Percentiles rank a stretch among this genome's conserved stretches.
phyloP scores from a whole-genome alignment of 2,113 vertebrate species.

The Brachirus orientalis region DNA sequence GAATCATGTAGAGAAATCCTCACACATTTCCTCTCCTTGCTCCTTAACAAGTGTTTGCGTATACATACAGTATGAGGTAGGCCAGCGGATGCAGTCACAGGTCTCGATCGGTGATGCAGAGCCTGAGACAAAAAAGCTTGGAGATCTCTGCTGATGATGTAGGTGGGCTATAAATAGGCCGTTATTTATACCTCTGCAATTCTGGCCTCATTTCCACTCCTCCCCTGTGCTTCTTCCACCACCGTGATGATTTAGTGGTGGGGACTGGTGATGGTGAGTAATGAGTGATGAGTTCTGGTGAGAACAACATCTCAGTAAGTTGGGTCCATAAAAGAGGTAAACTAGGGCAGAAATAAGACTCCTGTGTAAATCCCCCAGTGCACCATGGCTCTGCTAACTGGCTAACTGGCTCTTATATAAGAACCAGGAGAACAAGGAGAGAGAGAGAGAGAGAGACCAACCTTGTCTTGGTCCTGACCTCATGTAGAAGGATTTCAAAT shows the following conservation, averaged over 20 bases:
- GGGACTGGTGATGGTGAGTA: constrained; percentile 49
- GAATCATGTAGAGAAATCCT: constrained; percentile 65
- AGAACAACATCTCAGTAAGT: constrained; percentile 47
- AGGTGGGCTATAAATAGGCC: constrained; percentile 82
- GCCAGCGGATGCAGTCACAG: constrained; percentile 35
- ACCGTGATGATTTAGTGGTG: constrained; percentile 62
- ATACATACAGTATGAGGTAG: constrained; percentile 16
- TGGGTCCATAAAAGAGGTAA: constrained; percentile 60
- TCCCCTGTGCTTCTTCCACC: constrained; percentile 73
- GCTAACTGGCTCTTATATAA: constrained; percentile 80
- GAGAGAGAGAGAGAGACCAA: constrained; percentile 45
- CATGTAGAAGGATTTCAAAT: constrained; percentile 70
- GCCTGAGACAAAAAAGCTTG: constrained; percentile 66
- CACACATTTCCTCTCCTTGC: constrained; percentile 33
- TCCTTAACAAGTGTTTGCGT: constrained; percentile 47
- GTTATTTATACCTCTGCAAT: constrained; percentile 85
- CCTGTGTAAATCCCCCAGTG: constrained; percentile 72
- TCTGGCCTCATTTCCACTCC: constrained; percentile 82
- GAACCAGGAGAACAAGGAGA: constrained; percentile 62
- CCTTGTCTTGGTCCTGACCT: constrained; percentile 50
- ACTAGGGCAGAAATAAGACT: constrained; percentile 72
- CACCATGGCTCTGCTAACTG: constrained; percentile 76
- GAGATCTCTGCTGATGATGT: constrained; percentile 79
- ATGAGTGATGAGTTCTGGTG: constrained; percentile 38
- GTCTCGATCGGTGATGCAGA: constrained; percentile 52